Evolutionary conservation across 1,140 invertebrate genomes (phyloP).

Genomic region (Diabrotica virgifera): DNA sequence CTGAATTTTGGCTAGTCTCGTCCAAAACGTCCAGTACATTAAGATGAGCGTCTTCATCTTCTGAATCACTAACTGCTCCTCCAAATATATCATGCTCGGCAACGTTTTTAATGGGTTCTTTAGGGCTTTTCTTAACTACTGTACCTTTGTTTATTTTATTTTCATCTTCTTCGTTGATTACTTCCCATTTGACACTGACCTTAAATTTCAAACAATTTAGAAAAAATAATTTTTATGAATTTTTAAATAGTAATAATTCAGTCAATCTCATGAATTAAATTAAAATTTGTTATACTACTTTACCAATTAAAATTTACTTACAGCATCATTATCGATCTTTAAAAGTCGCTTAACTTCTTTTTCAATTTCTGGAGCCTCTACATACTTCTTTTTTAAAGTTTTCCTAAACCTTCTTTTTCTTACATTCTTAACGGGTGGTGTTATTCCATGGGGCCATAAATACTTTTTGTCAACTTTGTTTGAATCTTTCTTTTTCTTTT

Average conservation of each 20-base stretch:
- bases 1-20: constrained; percentile 72
- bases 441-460: constrained; percentile 90
- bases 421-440: constrained; percentile 93
- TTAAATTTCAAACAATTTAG: too few relatives aligned
- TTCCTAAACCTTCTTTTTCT: constrained; percentile 89
- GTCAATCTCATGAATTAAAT: too few relatives aligned
- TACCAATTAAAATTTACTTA: constrained; percentile 55
- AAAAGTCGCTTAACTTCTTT: constrained; percentile 93
- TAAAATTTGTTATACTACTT: too few relatives aligned
- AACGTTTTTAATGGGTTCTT: constrained; percentile 42
- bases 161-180: constrained; percentile 88
- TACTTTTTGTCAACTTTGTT: constrained; percentile 94
- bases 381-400: constrained; percentile 94
- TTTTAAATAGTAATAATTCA: too few relatives aligned
- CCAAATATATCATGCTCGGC: constrained; percentile 86
- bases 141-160: constrained; percentile 59
- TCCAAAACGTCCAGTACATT: constrained; percentile 73
- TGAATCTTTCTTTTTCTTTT: constrained; percentile 87
- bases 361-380: constrained; percentile 96
- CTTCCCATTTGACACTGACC: constrained; percentile 82
- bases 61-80: constrained; percentile 80
- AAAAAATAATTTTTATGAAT: too few relatives aligned
- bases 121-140: constrained; percentile 53
- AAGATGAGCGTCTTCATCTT: constrained; percentile 68
- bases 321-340: constrained; percentile 88